phyloP scores from a whole-genome alignment of 2,113 vertebrate genomes.

The Pseudorasbora parva region DNA sequence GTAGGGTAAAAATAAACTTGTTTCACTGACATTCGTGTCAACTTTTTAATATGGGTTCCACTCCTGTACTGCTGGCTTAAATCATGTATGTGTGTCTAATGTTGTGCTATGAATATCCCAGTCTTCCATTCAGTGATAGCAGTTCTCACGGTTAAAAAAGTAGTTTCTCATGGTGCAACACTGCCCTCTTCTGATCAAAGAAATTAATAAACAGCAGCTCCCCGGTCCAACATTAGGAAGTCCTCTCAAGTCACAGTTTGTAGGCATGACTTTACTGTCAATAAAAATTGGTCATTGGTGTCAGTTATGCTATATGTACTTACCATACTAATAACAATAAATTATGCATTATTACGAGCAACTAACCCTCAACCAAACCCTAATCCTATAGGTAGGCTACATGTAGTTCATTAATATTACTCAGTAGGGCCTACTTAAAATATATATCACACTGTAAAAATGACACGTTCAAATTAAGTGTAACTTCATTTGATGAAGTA shows the following conservation, averaged over 20 bases:
- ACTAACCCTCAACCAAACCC: too few species aligned
- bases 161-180: background rate
- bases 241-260: background rate
- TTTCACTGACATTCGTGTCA: conserved; percentile 61
- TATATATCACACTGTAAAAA: too few species aligned
- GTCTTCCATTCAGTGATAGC: background rate
- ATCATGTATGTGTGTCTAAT: background rate
- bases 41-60: background rate
- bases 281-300: too few species aligned
- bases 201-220: background rate
- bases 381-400: too few species aligned
- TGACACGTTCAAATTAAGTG: too few species aligned
- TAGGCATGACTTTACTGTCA: background rate
- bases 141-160: background rate
- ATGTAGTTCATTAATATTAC: too few species aligned
- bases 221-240: background rate
- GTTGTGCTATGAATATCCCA: background rate
- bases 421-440: too few species aligned
- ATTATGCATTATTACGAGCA: too few species aligned
- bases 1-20: conserved; percentile 78
- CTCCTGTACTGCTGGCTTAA: conserved; percentile 13
- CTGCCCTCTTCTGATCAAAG: conserved; percentile 37
- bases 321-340: too few species aligned
- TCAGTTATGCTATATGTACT: too few species aligned
- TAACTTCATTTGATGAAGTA: too few species aligned